phyloP scores from a whole-genome alignment of 2,113 vertebrate genomes.

The Ailurus styani region DNA sequence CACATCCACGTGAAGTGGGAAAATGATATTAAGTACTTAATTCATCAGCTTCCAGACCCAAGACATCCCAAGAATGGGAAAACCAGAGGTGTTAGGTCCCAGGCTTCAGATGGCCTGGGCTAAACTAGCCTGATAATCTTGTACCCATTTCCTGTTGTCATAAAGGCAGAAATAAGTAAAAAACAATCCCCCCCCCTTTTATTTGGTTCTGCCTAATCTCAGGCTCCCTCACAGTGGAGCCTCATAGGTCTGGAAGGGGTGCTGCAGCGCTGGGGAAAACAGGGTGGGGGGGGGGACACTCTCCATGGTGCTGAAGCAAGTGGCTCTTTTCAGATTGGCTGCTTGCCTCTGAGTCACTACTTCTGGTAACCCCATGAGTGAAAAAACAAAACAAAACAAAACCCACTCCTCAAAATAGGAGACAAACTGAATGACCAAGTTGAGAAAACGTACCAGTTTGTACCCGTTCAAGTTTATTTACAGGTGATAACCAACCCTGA shows the following conservation, averaged over 20 bases:
- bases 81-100: neutral
- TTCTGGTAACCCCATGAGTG: neutral
- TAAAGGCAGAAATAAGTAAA: neutral
- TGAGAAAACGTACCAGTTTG: neutral
- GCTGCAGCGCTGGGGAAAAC: fast-evolving
- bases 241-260: neutral
- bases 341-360: neutral
- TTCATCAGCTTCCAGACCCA: neutral
- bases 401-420: neutral
- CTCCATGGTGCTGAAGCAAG: slow-evolving; percentile 40
- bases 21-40: neutral
- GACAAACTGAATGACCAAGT: neutral
- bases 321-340: neutral
- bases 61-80: neutral
- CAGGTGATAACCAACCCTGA: neutral
- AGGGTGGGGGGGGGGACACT: fast-evolving
- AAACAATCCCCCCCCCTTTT: neutral
- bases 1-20: neutral
- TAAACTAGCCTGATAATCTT: neutral
- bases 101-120: neutral
- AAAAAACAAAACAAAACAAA: neutral
- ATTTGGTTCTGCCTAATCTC: neutral
- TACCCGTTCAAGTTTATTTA: neutral
- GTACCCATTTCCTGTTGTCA: neutral
- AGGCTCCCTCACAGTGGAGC: fast-evolving